Conservation (phyloP, 2,888 invertebrate genomes). For the Leptinotarsa peninsularis region DNA sequence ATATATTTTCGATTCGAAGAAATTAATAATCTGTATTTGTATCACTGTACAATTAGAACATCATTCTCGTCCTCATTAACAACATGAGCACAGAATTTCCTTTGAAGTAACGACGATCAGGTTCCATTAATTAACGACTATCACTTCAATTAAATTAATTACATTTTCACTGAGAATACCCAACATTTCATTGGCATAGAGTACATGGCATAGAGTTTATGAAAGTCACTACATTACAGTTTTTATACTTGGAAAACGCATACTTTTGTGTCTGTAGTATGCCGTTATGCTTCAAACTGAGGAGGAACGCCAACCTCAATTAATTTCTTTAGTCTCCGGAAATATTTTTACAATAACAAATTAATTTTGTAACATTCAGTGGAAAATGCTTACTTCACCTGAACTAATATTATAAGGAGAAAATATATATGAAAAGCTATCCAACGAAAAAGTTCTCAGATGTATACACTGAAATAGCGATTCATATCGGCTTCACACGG, state of each 20-base stretch:
- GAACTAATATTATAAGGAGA: too few species aligned
- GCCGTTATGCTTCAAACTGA: neutral
- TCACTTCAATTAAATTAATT: conserved; percentile 29
- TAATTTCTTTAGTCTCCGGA: too few species aligned
- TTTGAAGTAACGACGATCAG: conserved; percentile 19
- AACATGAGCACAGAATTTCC: conserved; percentile 9
- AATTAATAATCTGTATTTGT: neutral
- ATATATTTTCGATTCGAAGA: too few species aligned
- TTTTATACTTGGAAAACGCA: conserved; percentile 20
- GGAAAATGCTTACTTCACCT: too few species aligned
- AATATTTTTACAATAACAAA: too few species aligned
- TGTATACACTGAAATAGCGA: too few species aligned
- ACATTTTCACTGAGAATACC: conserved; percentile 28
- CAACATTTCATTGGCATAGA: conserved; percentile 19
- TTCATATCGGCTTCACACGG: too few species aligned
- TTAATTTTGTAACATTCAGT: too few species aligned
- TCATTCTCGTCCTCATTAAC: conserved; percentile 6
- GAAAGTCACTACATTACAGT: conserved; percentile 14
- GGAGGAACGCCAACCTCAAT: neutral
- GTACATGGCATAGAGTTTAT: conserved; percentile 1
- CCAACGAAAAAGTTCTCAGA: too few species aligned
- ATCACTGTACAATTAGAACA: neutral
- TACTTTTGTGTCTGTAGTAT: conserved; percentile 16
- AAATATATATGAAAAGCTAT: too few species aligned
- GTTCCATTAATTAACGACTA: conserved; percentile 28